Evolutionary conservation across 2,797 vertebrate genomes (phyloP), one percentile per base, ranked within the genome.

Genomic region (Cottoperca gobio): DNA sequence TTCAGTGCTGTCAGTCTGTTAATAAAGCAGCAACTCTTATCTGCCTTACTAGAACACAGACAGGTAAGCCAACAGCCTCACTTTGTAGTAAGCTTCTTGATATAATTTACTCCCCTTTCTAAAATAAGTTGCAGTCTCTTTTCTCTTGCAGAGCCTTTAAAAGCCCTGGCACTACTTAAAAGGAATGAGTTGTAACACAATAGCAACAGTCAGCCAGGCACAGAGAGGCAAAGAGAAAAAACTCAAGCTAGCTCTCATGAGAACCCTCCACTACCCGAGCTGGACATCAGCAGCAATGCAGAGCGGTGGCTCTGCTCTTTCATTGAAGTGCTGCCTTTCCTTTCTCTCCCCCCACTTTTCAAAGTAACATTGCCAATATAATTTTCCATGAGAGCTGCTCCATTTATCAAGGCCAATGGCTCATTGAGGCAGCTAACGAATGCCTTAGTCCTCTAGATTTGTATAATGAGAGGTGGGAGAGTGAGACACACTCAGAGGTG

Each of bases 311-410:
- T 80, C 23, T 64, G 78, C 85, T 88, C 88, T 87, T 88, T 91
- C 78, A 86, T 89, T 91, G 71, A 70, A 91, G 77, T 67, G 78
- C 73, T 83, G 80, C 79, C 82, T 70, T 74, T 82, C 64, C 77
- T 79, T 62, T 73, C 63, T 79, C 73, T 70, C 69, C 26, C 70
- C 73, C 55, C 7, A 65, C 49, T 67, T 83, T 83, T 91, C 83
- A 84, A 84, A 90, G 86, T 81, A 86, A 88, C 89, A 83, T 68
- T 73, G 88, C 88, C 88, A 86, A 88, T 88, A 92, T 92, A 89
- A 93, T 94, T 92, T 93, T 93, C 92, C 88, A 83, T 90, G 88
- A 91, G 85, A 90, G 91, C 84, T 82, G 83, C 85, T 91, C 90
- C 89, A 93, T 92, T 92, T 87, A 91, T 93, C 90, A 93, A 89